A percentile compares a stretch with the other conserved stretches of the same genome.
phyloP scores from a whole-genome alignment of 2,797 vertebrate species.

The Rousettus madagascariensis region DNA sequence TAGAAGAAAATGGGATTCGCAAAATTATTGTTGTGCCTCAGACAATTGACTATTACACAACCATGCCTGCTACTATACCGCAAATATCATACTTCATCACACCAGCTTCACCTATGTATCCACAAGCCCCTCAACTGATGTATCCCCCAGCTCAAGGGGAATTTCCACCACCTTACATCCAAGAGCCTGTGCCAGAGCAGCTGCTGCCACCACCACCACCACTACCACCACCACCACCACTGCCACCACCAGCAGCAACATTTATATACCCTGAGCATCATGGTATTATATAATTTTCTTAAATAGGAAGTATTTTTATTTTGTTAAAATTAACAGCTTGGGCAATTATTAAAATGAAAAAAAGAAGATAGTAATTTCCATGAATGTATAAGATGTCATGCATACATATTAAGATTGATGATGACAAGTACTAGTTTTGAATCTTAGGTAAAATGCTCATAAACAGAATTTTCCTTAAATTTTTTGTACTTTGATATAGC shows the following conservation, averaged over 20 bases:
- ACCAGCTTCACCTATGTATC: conserved; percentile 81
- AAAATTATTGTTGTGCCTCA: conserved; percentile 88
- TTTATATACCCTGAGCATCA: conserved; percentile 83
- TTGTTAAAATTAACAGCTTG: conserved; percentile 11
- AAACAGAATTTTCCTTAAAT: conserved; percentile 11
- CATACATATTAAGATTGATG: not conserved
- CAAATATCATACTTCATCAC: conserved; percentile 80
- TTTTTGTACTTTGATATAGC: not conserved
- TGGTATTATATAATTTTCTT: conserved; percentile 78
- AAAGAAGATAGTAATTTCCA: not conserved
- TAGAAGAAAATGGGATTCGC: conserved; percentile 89
- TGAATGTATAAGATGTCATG: not conserved
- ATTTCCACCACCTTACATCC: conserved; percentile 79
- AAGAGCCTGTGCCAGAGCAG: conserved; percentile 84
- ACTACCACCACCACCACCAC: conserved; percentile 29
- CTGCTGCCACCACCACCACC: conserved; percentile 71
- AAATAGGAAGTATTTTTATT: conserved; percentile 13
- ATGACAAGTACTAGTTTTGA: not conserved
- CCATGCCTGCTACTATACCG: conserved; percentile 72
- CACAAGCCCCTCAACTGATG: conserved; percentile 82
- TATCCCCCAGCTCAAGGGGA: conserved; percentile 82
- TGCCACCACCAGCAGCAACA: conserved; percentile 46
- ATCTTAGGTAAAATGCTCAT: not conserved
- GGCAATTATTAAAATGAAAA: conserved; percentile 1
- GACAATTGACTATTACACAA: conserved; percentile 85